Percentiles rank a stretch among this genome's conserved stretches.
phyloP scores from a whole-genome alignment of 2,888 invertebrate species.

The Pheosia gnoma region DNA sequence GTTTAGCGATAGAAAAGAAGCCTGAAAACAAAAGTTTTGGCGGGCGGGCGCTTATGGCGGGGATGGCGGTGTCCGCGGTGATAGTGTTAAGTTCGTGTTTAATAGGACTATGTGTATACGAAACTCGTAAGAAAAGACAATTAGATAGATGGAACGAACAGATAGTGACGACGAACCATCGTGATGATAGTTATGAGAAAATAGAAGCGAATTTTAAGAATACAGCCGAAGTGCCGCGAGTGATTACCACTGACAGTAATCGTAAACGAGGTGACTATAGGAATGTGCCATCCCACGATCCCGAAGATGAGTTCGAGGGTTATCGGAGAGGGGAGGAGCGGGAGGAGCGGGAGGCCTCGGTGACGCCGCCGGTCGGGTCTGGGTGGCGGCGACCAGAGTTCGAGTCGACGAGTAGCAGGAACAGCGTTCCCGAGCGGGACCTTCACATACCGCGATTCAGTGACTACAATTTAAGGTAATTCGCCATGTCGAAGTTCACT shows the following conservation, averaged over 20 bases:
- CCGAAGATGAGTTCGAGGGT: constrained; percentile 84
- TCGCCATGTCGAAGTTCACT: constrained; percentile 12
- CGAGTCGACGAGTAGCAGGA: constrained; percentile 51
- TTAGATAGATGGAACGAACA: constrained; percentile 81
- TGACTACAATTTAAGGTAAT: constrained; percentile 85
- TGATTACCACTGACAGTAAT: constrained; percentile 61
- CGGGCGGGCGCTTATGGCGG: constrained; percentile 86
- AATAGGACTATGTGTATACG: constrained; percentile 86
- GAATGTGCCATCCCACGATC: constrained; percentile 88
- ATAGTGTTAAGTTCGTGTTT: constrained; percentile 87
- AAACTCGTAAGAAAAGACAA: constrained; percentile 85
- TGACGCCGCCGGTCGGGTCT: constrained; percentile 61
- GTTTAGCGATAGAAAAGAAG: constrained; percentile 87
- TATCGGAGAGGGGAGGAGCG: constrained; percentile 64
- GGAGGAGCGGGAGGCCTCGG: constrained; percentile 54
- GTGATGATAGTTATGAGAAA: constrained; percentile 90
- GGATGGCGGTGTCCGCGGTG: constrained; percentile 87
- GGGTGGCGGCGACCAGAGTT: constrained; percentile 65
- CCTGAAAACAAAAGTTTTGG: constrained; percentile 84
- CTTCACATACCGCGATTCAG: constrained; percentile 87
- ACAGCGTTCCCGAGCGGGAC: constrained; percentile 76
- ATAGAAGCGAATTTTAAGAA: constrained; percentile 88
- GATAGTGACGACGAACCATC: constrained; percentile 75
- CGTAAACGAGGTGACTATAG: constrained; percentile 88
- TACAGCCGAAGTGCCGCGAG: constrained; percentile 65